These are phyloP conservation scores for Porites australiensis DNA, from an alignment of 64 coral and sea anemone genomes.

Conservation along the genomic window DNA sequence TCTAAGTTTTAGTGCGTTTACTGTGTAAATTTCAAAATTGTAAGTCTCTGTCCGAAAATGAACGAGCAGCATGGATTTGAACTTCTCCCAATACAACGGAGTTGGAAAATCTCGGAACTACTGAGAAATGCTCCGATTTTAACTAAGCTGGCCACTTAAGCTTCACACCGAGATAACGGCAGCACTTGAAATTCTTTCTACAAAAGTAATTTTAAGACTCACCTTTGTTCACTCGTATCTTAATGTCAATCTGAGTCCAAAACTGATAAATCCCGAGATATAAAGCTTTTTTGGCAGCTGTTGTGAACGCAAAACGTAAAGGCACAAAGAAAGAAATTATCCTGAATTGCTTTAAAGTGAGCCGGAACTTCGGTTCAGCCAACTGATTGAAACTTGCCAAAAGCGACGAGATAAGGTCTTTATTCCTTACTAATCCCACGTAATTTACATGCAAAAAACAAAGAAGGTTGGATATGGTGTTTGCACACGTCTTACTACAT, in stretches of 20 bases:
- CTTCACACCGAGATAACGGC: too few species aligned
- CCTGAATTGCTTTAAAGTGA: background rate
- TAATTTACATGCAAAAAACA: conserved; percentile 17
- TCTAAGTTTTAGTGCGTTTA: too few species aligned
- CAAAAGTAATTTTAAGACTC: background rate
- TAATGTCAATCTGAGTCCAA: background rate
- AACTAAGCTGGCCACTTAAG: too few species aligned
- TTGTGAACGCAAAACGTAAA: background rate
- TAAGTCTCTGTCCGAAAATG: too few species aligned
- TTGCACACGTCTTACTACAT: background rate
- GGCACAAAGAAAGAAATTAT: background rate
- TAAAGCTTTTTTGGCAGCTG: background rate
- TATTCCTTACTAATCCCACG: conserved; percentile 5
- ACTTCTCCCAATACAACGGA: too few species aligned
- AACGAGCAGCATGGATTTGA: too few species aligned
- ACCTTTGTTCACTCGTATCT: background rate
- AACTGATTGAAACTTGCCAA: background rate
- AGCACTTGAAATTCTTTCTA: background rate
- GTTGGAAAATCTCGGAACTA: too few species aligned
- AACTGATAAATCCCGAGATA: background rate
- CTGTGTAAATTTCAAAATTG: too few species aligned
- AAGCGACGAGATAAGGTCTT: background rate
- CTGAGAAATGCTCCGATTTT: too few species aligned
- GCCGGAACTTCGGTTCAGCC: background rate
- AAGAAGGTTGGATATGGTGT: background rate